Evolutionary conservation across 2,888 invertebrate genomes (phyloP), one percentile per base, ranked within the genome.

Genomic region (Folsomia manolachei): DNA sequence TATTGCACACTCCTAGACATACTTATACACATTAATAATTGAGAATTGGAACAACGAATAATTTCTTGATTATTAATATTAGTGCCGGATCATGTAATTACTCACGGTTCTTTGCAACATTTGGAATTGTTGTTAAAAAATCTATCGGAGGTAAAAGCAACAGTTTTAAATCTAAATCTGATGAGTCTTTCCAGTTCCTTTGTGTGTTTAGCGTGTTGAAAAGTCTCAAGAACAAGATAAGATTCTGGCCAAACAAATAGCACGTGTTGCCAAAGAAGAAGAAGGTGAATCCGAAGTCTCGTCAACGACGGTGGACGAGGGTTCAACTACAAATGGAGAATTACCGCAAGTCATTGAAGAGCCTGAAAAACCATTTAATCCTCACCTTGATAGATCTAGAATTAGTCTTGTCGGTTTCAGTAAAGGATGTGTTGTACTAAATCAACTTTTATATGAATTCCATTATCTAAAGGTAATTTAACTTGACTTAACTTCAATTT

Each of bases 361-460:
- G 23, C 11, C 65, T 19, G 51, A 69, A 23, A 66, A 67, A n/a
- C 24, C 27, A 2, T 14, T 26, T 7, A 75, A 74, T 69, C 71
- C 75, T 11, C 79, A 77, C 27, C 83, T 90, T 81, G 88, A 89
- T 81, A 87, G 87, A 82, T 85, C 86, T 2, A 85, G 86, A 75
- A 84, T 91, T 73, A 87, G 87, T 63, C 83, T 94, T 78, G 87
- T 94, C 73, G 95, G 93, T 1, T 95, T 95, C 84, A 95, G 95
- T 85, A 95, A 96, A 86, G 95, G 95, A 72, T 94, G 94, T 84
- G 92, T 94, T 72, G 95, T 95, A 74, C 88, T 95, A 81, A 96
- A 95, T 87, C 95, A 96, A 87, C 87, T 95, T 79, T 87, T 95
- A 68, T 90, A 92, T 83, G 95, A 95, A 85, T 90, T 94, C 84